Evolutionary conservation across 2,113 vertebrate genomes (phyloP).

Genomic region (Hystrix cristata): DNA sequence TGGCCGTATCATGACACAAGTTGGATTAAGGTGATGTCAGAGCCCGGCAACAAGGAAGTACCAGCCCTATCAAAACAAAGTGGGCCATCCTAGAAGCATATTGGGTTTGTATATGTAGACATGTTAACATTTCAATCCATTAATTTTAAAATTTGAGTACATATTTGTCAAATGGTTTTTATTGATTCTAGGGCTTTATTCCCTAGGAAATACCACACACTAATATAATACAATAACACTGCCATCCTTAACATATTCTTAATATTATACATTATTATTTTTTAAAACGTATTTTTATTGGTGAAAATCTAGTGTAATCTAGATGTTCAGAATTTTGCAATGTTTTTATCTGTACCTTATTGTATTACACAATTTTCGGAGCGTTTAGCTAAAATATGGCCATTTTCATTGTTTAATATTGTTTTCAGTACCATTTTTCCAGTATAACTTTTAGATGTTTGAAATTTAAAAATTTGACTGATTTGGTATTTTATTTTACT

Average conservation of each 20-base stretch:
- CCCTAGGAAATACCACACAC: not conserved
- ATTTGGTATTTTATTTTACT: conserved; percentile 65
- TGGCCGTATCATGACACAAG: not conserved
- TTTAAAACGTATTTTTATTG: not conserved
- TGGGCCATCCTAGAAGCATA: not conserved
- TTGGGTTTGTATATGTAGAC: not conserved
- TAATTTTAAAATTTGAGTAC: not conserved
- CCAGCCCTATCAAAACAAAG: not conserved
- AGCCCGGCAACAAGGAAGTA: not conserved
- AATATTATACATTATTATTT: not conserved
- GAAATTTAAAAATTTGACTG: not conserved
- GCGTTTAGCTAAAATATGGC: conserved; percentile 84
- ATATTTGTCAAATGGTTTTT: not conserved
- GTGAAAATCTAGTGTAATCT: not conserved
- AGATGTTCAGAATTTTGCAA: conserved; percentile 24
- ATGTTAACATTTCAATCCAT: not conserved
- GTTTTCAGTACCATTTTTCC: conserved; percentile 40
- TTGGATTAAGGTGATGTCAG: not conserved
- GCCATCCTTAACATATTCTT: not conserved
- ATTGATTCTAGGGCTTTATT: not conserved
- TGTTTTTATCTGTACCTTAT: not conserved
- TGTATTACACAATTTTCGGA: conserved; percentile 76
- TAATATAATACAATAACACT: not conserved
- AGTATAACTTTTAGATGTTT: conserved; percentile 47
- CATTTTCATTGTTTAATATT: conserved; percentile 81